phyloP scores from a whole-genome alignment of 2,797 vertebrate species.

The Silurus lanzhouensis region DNA sequence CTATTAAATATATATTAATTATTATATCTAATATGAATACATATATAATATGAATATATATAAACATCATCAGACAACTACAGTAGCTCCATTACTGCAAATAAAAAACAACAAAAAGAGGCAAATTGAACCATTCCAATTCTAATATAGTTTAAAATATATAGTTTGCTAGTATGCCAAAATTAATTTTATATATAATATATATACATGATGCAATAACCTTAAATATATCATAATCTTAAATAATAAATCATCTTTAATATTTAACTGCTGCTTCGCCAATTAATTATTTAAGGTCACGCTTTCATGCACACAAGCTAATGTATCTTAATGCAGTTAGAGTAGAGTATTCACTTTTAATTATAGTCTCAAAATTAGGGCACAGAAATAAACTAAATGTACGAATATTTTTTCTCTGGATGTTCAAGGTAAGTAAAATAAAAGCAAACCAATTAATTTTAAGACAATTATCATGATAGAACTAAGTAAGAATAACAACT shows the following conservation, averaged over 20 bases:
- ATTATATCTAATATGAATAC: neutral
- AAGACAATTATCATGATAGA: too few relatives aligned
- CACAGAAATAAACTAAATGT: neutral
- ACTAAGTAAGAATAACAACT: neutral
- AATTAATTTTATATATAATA: too few relatives aligned
- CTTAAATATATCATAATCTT: neutral
- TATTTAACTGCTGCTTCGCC: neutral
- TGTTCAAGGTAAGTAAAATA: neutral
- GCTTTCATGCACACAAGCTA: neutral
- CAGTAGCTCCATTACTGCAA: neutral
- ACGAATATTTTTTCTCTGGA: neutral
- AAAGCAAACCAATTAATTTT: neutral
- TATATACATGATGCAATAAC: too few relatives aligned
- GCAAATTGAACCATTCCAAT: neutral
- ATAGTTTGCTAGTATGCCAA: too few relatives aligned
- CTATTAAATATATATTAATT: neutral
- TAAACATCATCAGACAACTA: neutral
- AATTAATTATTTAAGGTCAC: conserved; percentile 10
- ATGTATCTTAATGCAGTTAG: neutral
- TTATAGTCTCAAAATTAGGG: neutral
- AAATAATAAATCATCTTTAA: conserved; percentile 12
- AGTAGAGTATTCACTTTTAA: neutral
- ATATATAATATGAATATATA: neutral
- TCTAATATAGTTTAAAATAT: too few relatives aligned
- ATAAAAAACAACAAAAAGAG: neutral